phyloP scores from a whole-genome alignment of 2,797 vertebrate species.

The Crypturellus tataupa region DNA sequence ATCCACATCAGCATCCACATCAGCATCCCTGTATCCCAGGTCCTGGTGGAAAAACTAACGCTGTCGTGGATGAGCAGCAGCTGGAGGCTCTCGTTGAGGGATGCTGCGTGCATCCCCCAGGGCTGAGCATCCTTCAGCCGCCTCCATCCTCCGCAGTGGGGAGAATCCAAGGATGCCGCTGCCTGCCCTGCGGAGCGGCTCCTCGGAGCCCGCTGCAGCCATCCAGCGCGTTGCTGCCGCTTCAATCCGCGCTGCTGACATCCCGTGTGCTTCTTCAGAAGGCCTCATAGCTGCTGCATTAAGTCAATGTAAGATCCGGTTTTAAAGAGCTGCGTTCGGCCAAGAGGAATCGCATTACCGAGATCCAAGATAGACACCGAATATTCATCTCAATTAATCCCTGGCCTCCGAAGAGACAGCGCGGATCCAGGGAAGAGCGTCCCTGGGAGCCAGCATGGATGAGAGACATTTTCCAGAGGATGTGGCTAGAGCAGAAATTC shows the following conservation, averaged over 20 bases:
- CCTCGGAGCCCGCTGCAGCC: not conserved
- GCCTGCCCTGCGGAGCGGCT: too few species aligned
- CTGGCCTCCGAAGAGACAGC: not conserved
- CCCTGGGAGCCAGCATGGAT: not conserved
- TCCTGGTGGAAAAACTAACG: not conserved
- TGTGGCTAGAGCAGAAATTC: not conserved
- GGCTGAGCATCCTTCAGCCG: not conserved
- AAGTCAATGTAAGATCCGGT: not conserved
- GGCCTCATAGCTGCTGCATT: not conserved
- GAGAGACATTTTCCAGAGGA: not conserved
- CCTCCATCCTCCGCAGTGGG: not conserved
- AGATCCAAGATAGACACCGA: not conserved
- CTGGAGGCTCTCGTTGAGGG: not conserved
- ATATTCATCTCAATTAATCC: not conserved
- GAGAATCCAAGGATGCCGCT: too few species aligned
- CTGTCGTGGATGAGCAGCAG: not conserved
- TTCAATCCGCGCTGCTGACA: not conserved
- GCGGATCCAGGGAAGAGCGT: not conserved
- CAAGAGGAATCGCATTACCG: not conserved
- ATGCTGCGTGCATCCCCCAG: not conserved
- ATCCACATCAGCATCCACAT: conserved; percentile 15
- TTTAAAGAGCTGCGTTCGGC: not conserved
- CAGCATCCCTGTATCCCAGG: not conserved
- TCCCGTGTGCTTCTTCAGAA: not conserved
- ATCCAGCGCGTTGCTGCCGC: not conserved